Percentiles rank a stretch among this genome's conserved stretches.
phyloP scores from a whole-genome alignment of 2,113 vertebrate genomes.

The Abramis brama region DNA sequence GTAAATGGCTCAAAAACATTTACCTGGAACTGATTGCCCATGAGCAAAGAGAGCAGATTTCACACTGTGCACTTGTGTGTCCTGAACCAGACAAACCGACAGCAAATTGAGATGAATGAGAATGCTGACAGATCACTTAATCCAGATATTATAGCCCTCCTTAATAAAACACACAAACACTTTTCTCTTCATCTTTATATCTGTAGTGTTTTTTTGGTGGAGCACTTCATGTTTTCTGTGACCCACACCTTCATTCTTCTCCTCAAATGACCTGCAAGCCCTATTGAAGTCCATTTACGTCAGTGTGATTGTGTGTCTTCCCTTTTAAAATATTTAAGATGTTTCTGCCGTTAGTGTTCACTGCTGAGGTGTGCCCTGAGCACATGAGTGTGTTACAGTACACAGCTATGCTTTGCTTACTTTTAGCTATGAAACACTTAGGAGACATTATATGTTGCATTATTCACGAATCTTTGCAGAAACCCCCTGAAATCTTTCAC shows the following conservation, averaged over 20 bases:
- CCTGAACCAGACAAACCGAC: not conserved
- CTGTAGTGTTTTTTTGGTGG: not conserved
- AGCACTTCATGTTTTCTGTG: not conserved
- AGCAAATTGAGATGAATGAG: not conserved
- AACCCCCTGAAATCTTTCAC: not conserved
- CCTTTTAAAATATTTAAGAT: conserved; percentile 36
- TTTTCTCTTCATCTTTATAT: not conserved
- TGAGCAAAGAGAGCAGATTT: not conserved
- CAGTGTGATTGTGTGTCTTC: not conserved
- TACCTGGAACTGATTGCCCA: not conserved
- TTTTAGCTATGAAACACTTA: not conserved
- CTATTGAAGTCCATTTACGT: conserved; percentile 12
- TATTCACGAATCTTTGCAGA: not conserved
- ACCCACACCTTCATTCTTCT: not conserved
- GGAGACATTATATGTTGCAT: not conserved
- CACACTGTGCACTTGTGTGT: not conserved
- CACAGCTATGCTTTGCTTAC: conserved; percentile 13
- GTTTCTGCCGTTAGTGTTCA: conserved; percentile 33
- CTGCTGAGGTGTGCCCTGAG: conserved; percentile 2
- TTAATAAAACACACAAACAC: not conserved
- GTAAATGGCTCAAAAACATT: not conserved
- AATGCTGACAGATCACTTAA: not conserved
- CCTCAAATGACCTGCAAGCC: conserved; percentile 28
- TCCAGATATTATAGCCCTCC: too few relatives aligned
- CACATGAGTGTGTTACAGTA: conserved; percentile 21